Conservation (phyloP, 2,797 vertebrate species). For the Ptychadena robeensis region DNA sequence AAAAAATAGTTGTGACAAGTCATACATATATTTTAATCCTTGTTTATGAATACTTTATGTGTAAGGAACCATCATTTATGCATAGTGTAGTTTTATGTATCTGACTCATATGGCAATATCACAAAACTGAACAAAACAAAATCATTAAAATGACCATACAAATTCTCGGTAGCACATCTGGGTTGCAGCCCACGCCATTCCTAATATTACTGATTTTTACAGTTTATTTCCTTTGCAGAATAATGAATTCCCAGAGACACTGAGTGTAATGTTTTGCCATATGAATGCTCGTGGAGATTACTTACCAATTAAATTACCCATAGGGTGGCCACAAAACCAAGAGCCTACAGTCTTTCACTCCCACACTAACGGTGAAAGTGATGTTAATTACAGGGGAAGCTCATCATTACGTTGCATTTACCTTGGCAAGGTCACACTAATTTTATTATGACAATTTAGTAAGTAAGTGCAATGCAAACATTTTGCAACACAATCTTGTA, state of each 20-base stretch:
- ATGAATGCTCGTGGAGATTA: background rate
- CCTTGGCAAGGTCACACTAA: too few relatives aligned
- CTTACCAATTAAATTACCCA: background rate
- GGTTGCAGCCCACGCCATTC: constrained; percentile 34
- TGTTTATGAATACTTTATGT: background rate
- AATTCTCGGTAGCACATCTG: constrained; percentile 30
- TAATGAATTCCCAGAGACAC: background rate
- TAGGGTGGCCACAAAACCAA: background rate
- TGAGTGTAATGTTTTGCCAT: background rate
- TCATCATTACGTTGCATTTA: too few relatives aligned
- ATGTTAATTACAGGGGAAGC: background rate
- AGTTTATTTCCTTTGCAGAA: constrained; percentile 16
- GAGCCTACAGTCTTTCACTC: background rate
- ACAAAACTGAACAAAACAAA: constrained; percentile 16
- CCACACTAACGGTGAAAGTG: background rate
- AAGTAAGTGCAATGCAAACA: too few relatives aligned
- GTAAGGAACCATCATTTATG: background rate
- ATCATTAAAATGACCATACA: constrained; percentile 7
- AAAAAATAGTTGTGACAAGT: too few relatives aligned
- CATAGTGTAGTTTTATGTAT: background rate
- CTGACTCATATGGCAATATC: background rate
- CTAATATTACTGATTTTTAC: constrained; percentile 14
- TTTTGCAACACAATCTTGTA: too few relatives aligned
- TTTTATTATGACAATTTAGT: too few relatives aligned
- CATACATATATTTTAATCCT: background rate